Percentiles rank a stretch among this genome's conserved stretches.
Conservation (phyloP, 2,888 invertebrate genomes). For the Hemithea aestivaria region DNA sequence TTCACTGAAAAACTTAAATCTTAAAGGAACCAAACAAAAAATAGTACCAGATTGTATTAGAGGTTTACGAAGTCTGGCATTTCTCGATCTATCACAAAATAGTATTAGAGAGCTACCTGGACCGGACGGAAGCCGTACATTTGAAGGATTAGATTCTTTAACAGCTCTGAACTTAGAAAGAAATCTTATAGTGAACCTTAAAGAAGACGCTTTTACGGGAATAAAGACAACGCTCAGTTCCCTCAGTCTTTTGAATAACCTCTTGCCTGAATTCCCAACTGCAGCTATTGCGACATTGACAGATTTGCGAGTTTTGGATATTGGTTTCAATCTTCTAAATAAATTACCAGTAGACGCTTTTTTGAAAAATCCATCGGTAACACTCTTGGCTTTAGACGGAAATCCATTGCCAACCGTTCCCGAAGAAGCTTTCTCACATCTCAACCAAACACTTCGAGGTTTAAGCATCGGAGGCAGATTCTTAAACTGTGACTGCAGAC, state of each 20-base stretch:
- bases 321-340: conserved; percentile 93
- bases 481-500: conserved; percentile 91
- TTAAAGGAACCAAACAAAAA: conserved; percentile 91
- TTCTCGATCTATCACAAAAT: conserved; percentile 93
- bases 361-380: conserved; percentile 89
- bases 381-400: conserved; percentile 92
- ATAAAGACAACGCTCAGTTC: conserved; percentile 91
- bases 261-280: conserved; percentile 92
- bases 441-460: conserved; percentile 90
- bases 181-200: conserved; percentile 89
- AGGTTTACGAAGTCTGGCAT: conserved; percentile 88
- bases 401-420: conserved; percentile 93
- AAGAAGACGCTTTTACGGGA: conserved; percentile 87
- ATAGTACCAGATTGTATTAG: conserved; percentile 88
- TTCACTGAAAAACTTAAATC: conserved; percentile 91
- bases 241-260: conserved; percentile 91
- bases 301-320: conserved; percentile 92
- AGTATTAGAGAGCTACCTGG: conserved; percentile 90
- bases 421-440: conserved; percentile 85
- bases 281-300: conserved; percentile 86
- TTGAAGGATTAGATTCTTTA: conserved; percentile 88
- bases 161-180: conserved; percentile 93
- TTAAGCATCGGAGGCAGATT: conserved; percentile 93
- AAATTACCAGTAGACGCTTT: conserved; percentile 90
- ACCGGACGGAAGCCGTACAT: conserved; percentile 81